Percentiles rank a stretch among this genome's conserved stretches.
Conservation (phyloP, 2,113 vertebrate genomes). For the Bufo bufo region DNA sequence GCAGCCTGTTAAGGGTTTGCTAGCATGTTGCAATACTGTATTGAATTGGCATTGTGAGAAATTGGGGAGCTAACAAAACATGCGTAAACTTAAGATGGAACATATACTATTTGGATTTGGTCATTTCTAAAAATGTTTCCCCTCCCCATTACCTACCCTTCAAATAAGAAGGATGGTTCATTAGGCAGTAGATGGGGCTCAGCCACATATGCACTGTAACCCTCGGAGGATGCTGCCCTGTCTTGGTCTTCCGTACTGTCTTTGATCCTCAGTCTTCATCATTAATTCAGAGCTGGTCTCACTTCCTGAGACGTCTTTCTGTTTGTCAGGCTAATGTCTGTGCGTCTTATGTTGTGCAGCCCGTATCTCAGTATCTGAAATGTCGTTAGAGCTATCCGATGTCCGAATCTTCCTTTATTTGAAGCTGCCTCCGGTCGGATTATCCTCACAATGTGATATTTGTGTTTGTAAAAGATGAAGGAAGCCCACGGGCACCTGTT, state of each 20-base stretch:
- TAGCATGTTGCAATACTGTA: no score
- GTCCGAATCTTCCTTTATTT: conserved; percentile 15
- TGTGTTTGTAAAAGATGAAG: conserved; percentile 29
- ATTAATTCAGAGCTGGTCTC: conserved; percentile 40
- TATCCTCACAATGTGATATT: conserved; percentile 51
- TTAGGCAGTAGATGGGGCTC: no score
- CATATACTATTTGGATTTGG: no score
- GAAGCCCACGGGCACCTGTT: neutral
- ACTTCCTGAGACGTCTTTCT: neutral
- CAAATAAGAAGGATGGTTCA: neutral
- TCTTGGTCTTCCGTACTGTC: neutral
- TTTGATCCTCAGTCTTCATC: conserved; percentile 43
- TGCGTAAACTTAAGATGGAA: no score
- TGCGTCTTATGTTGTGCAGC: neutral
- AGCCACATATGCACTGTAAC: no score
- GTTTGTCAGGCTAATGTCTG: conserved; percentile 5
- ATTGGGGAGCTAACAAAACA: no score
- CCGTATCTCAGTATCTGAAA: conserved; percentile 15
- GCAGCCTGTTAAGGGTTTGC: no score
- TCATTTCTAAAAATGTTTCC: no score
- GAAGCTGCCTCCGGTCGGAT: conserved; percentile 36
- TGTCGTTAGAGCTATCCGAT: neutral
- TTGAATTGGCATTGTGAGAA: no score
- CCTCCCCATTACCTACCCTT: no score
- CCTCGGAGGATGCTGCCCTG: neutral